phyloP scores from a whole-genome alignment of 2,888 invertebrate genomes.

The Parapristionchus giblindavisi region DNA sequence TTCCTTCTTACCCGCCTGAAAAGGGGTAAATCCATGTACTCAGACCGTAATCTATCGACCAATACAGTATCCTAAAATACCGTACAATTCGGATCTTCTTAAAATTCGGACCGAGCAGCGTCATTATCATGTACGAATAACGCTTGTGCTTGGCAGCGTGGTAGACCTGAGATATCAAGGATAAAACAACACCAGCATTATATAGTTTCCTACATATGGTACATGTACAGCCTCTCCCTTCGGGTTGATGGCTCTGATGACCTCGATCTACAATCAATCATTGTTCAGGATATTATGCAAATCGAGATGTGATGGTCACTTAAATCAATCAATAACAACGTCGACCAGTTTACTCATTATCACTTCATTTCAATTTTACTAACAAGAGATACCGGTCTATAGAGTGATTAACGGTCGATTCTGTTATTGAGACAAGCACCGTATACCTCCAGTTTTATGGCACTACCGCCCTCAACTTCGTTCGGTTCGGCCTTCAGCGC shows the following conservation, averaged over 20 bases:
- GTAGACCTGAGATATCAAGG: slow-evolving; percentile 40
- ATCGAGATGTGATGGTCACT: too few species aligned
- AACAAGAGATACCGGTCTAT: too few species aligned
- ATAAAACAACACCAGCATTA: too few species aligned
- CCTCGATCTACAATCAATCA: slow-evolving; percentile 43
- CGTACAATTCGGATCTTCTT: slow-evolving; percentile 46
- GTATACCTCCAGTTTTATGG: slow-evolving; percentile 59
- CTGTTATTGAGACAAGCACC: too few species aligned
- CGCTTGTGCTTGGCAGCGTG: slow-evolving; percentile 54
- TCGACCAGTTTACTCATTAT: too few species aligned
- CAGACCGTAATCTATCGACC: too few species aligned
- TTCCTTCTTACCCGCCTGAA: slow-evolving; percentile 9
- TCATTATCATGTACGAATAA: slow-evolving; percentile 62
- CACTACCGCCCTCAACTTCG: slow-evolving; percentile 61
- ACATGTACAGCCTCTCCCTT: slow-evolving; percentile 56
- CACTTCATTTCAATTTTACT: too few species aligned
- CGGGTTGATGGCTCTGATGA: slow-evolving; percentile 50
- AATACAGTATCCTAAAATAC: slow-evolving; percentile 39
- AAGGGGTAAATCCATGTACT: too few species aligned
- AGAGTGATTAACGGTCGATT: too few species aligned
- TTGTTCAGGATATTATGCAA: too few species aligned
- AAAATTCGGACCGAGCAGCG: slow-evolving; percentile 59
- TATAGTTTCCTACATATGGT: slow-evolving; percentile 39
- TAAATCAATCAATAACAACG: too few species aligned
- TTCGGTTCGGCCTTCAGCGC: slow-evolving; percentile 64